A percentile compares a stretch with the other conserved stretches of the same genome.
These are phyloP conservation scores for Lepus americanus DNA, from an alignment of 2,113 vertebrate genomes.

Conservation along the genomic window DNA sequence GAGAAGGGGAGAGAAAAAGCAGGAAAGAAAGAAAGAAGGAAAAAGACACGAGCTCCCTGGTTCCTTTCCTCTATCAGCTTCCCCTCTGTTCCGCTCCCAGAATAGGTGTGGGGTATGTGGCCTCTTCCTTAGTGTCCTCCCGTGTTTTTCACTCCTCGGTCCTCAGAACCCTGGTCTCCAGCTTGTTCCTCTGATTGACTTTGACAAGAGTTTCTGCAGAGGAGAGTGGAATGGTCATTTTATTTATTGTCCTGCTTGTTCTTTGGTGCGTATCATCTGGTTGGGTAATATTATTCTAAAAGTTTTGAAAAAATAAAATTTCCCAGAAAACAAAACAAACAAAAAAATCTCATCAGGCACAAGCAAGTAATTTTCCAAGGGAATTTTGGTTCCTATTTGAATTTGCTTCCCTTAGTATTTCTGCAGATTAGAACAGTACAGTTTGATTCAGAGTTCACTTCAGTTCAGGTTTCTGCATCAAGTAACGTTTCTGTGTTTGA, in stretches of 20 bases:
- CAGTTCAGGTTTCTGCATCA: slow-evolving; percentile 53
- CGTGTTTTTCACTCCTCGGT: not conserved
- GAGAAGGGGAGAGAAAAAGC: not conserved
- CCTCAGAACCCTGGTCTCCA: not conserved
- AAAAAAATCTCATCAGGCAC: not conserved
- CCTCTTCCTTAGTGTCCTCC: not conserved
- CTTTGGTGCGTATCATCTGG: not conserved
- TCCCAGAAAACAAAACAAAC: not conserved
- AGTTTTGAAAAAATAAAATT: slow-evolving; percentile 34
- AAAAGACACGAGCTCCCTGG: not conserved
- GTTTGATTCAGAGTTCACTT: slow-evolving; percentile 53
- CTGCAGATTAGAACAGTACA: slow-evolving; percentile 34
- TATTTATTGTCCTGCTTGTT: not conserved
- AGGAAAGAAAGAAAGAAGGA: slow-evolving; percentile 45
- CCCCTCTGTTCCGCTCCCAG: not conserved
- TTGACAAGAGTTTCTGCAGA: slow-evolving; percentile 34
- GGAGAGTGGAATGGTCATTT: not conserved
- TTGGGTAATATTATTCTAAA: slow-evolving; percentile 17
- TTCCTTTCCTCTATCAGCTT: not conserved
- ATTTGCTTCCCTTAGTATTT: slow-evolving; percentile 37
- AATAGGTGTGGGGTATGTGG: not conserved
- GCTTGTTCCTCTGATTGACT: not conserved
- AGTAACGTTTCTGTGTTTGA: slow-evolving; percentile 29
- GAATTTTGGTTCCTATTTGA: slow-evolving; percentile 60
- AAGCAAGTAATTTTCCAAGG: slow-evolving; percentile 54